Evolutionary conservation across 1,140 invertebrate genomes (phyloP).

Genomic region (Epicauta chinensis): DNA sequence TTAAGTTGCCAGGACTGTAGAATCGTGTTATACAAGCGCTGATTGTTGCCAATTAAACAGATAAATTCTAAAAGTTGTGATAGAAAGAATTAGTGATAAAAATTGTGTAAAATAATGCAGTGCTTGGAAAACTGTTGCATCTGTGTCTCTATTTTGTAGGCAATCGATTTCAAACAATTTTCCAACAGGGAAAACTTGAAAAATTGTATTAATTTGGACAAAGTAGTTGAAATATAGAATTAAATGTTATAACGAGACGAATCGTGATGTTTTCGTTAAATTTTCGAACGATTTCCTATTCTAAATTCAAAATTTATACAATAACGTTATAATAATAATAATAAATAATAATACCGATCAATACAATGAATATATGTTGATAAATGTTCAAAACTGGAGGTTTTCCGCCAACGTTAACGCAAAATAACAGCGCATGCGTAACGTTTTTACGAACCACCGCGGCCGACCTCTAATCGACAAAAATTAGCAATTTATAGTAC

Average conservation of each 20-base stretch:
- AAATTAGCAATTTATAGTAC: constrained; percentile 6
- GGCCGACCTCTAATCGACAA: neutral
- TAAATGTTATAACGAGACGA: constrained; percentile 27
- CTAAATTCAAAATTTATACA: constrained; percentile 17
- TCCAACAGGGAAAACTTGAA: neutral
- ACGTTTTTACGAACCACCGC: too few species aligned
- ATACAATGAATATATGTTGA: constrained; percentile 21
- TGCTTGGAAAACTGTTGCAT: constrained; percentile 17
- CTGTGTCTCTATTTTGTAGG: too few species aligned
- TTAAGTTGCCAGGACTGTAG: too few species aligned
- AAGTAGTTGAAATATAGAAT: constrained; percentile 10
- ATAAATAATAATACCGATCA: neutral
- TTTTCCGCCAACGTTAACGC: too few species aligned
- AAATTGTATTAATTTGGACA: neutral
- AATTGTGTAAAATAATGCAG: constrained; percentile 2
- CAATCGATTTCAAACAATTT: neutral
- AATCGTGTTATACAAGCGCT: too few species aligned
- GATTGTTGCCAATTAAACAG: constrained; percentile 1
- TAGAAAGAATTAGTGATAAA: constrained; percentile 26
- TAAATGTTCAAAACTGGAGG: neutral
- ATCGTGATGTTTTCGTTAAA: constrained; percentile 7
- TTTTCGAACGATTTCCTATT: neutral
- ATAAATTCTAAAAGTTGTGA: constrained; percentile 35
- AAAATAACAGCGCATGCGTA: too few species aligned
- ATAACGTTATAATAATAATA: constrained; percentile 16